These are phyloP conservation scores for Macrochelys suwanniensis DNA, from an alignment of 2,797 vertebrate species.

Conservation along the genomic window DNA sequence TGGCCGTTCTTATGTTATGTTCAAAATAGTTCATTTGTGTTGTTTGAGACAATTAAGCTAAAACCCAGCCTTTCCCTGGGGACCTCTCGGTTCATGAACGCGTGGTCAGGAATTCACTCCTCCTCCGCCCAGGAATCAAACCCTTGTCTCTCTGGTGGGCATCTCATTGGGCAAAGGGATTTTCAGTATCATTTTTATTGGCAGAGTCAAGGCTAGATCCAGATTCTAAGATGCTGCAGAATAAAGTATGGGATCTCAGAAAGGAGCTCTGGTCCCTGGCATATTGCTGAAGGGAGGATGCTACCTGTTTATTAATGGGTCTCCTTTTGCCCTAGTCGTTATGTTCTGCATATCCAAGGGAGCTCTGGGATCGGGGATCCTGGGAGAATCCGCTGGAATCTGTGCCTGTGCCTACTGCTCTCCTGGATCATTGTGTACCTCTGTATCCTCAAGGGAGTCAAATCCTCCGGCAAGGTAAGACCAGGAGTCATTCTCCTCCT, in stretches of 20 bases:
- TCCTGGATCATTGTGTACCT: conserved; percentile 86
- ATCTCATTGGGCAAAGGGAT: background rate
- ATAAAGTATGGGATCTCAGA: background rate
- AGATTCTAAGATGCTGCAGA: background rate
- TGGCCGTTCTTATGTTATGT: background rate
- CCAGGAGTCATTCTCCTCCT: background rate
- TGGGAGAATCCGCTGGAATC: conserved; percentile 84
- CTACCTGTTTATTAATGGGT: background rate
- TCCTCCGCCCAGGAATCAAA: background rate
- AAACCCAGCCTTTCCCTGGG: background rate
- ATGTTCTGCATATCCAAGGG: conserved; percentile 86
- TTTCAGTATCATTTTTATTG: background rate
- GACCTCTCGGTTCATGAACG: background rate
- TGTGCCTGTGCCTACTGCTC: conserved; percentile 86
- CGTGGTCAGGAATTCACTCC: background rate
- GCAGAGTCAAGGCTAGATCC: background rate
- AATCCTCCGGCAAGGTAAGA: conserved; percentile 87
- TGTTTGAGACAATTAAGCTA: too few relatives aligned
- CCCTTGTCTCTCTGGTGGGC: background rate
- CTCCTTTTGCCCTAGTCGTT: conserved; percentile 78
- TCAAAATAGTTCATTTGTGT: background rate
- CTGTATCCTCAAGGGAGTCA: conserved; percentile 87
- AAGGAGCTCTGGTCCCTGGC: background rate
- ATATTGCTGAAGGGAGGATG: background rate
- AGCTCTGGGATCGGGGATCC: conserved; percentile 85